phyloP scores from a whole-genome alignment of 37 sponge, comb jelly and placozoan genomes.

The Chondrosia reniformis region DNA sequence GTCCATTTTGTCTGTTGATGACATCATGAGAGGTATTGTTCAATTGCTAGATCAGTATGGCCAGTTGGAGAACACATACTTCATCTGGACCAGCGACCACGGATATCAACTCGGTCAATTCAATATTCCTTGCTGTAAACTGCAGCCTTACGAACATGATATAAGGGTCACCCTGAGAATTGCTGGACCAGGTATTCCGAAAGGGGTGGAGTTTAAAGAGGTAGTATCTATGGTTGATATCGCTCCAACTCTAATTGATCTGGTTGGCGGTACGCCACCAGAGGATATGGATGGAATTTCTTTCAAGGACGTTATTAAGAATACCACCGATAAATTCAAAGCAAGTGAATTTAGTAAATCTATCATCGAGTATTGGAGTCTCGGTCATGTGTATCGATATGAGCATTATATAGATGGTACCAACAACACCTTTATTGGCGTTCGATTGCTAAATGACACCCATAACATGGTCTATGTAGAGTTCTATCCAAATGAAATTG shows the following conservation, averaged over 20 bases:
- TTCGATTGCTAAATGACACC: conserved; percentile 58
- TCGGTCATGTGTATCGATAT: conserved; percentile 57
- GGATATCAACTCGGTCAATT: conserved; percentile 84
- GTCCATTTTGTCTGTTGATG: conserved; percentile 72
- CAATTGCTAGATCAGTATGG: conserved; percentile 24
- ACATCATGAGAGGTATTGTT: conserved; percentile 53
- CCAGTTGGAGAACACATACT: conserved; percentile 62
- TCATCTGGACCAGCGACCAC: conserved; percentile 78
- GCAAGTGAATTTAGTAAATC: conserved; percentile 13
- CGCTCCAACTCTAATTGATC: conserved; percentile 56
- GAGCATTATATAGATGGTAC: conserved; percentile 64
- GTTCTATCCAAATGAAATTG: conserved; percentile 26
- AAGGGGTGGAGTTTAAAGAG: conserved; percentile 12
- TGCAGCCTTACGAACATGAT: conserved; percentile 76
- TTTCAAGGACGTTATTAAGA: conserved; percentile 39
- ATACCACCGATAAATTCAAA: neutral
- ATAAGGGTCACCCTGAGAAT: conserved; percentile 57
- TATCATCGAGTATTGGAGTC: conserved; percentile 78
- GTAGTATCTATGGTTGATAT: conserved; percentile 77
- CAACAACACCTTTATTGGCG: conserved; percentile 72
- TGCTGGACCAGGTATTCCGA: conserved; percentile 50
- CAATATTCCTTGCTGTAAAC: conserved; percentile 65
- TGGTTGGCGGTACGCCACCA: conserved; percentile 51
- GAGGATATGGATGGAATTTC: conserved; percentile 67
- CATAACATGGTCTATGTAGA: conserved; percentile 69